Evolutionary conservation across 2,113 vertebrate species (phyloP), one percentile per base, ranked within the genome.

Genomic region (Dromiciops gliroides): DNA sequence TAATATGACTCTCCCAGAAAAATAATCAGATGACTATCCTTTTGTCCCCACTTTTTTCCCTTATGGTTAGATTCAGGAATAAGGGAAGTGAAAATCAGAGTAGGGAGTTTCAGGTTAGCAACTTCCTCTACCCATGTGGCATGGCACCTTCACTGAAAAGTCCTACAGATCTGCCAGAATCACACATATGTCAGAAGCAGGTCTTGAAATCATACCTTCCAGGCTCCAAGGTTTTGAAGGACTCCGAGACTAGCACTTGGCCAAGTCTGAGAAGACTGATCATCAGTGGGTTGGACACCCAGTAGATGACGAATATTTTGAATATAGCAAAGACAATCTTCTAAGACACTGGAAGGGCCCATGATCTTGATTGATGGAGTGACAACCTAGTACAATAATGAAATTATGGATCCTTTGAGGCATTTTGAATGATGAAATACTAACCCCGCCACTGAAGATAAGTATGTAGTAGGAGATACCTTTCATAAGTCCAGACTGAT

Each of bases 371-470:
- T 44, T 83, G 67, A 19, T 83, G n/a, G 67, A 83, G 19, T 75
- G n/a, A 83, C 16, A 83, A 44, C 37, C 37, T 5, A 83, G 6
- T 83, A 14, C 37, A 19, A 16, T 44, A 83, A 83, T 44, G n/a
- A 83, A 83, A n/a, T 23, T 0, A 44, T 83, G 67, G 67, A 22
- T 89, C 31, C 3, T 93, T 95, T 88, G 50, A 6, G 89, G 48
- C 48, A 52, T 23, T 52, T 52, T 52, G 23, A 24, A 52, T 24
- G 22, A 83, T 95, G 48, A 92, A 96, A 90, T 96, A 90, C 14
- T 93, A 51, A 95, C 8, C 9, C 8, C 31, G n/a, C n/a, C 89
- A 0, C 88, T 97, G 90, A 3, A 95, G 91, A 60, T 91, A 50
- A 16, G 56, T 12, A 28, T 1, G 48, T 0, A 49, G 11, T 50